Base-by-base conservation (phyloP, 2,113 vertebrate genomes). In the Cyprinodon brontotheroides region DNA sequence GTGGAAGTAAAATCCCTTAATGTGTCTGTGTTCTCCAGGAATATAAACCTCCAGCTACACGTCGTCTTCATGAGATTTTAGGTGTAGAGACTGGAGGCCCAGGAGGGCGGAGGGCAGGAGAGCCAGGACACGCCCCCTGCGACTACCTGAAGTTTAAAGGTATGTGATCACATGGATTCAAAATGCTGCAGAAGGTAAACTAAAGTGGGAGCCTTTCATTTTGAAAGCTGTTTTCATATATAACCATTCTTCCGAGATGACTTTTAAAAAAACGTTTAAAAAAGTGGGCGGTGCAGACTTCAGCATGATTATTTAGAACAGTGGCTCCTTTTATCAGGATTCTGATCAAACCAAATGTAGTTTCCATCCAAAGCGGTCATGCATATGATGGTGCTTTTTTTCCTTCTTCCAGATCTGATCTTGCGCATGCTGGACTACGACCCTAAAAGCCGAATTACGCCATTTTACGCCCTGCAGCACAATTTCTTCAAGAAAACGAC, bases 401-500 rank as follows among this genome's bases (percentile, higher is more conserved):
- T 70, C 29, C 48, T 11, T 81, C 41, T 45, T 79, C 0, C 82
- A 93, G 97, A 98, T 91, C 92, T 98, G 94, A 97, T 98, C 90
- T 91, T 97, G 87, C 95, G 96, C 92, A 98, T 98, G 97, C 93
- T 98, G 95, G 96, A 97, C 92, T 97, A 97, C 48, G 97, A 98
- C 90, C 97, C 97, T 13, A 97, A 97, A 87, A 95, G 95, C 79
- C 96, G 96, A 77, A 98, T 98, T 94, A 98, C 96, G 59, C 97
- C 97, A 59, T 96, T 98, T 92, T 97, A 97, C 74, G 97, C 97
- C 77, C 95, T 98, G 93, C 96, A 98, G 93, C 97, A 98, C 87
- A 97, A 97, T 91, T 98, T 98, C 94, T 98, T 98, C 90, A 97
- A 97, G 91, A 97, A 97, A 89, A 98, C 96, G n/a, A 96, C 95